phyloP scores from a whole-genome alignment of 2,888 invertebrate species.

The Tetranychus truncatus region DNA sequence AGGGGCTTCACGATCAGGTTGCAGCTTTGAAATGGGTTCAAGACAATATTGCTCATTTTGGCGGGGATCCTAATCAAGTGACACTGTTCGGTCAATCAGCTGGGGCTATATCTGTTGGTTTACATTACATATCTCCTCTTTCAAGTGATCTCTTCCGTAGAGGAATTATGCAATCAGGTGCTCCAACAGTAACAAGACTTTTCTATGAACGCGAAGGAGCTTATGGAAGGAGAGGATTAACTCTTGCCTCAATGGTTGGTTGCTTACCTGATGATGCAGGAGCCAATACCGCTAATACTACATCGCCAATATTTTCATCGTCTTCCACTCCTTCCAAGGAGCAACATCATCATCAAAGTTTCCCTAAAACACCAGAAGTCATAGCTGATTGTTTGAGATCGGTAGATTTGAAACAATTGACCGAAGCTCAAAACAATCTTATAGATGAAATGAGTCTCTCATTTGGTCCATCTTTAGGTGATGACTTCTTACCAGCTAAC shows the following conservation, averaged over 20 bases:
- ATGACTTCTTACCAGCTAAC: conserved; percentile 10
- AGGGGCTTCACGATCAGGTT: conserved; percentile 12
- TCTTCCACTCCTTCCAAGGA: background rate
- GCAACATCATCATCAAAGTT: conserved; percentile 10
- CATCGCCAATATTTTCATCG: background rate
- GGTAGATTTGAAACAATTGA: conserved; percentile 14
- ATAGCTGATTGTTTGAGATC: conserved; percentile 20
- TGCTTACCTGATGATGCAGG: background rate
- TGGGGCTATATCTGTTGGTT: conserved; percentile 48
- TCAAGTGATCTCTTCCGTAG: conserved; percentile 44
- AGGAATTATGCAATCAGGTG: conserved; percentile 49
- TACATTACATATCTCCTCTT: conserved; percentile 45
- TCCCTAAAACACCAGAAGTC: conserved; percentile 13
- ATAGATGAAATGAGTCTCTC: conserved; percentile 18
- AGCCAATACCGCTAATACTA: background rate
- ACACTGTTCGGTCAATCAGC: conserved; percentile 14
- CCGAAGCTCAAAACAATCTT: conserved; percentile 16
- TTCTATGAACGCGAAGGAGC: conserved; percentile 13
- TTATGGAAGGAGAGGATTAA: background rate
- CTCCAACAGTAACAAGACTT: conserved; percentile 9
- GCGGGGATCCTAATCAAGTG: conserved; percentile 11
- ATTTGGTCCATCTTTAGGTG: conserved; percentile 19
- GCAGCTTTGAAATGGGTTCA: conserved; percentile 12
- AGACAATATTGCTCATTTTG: conserved; percentile 9
- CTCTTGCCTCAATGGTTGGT: conserved; percentile 1